Conservation (phyloP, 2,888 invertebrate genomes). For the Cephus sareptanus region DNA sequence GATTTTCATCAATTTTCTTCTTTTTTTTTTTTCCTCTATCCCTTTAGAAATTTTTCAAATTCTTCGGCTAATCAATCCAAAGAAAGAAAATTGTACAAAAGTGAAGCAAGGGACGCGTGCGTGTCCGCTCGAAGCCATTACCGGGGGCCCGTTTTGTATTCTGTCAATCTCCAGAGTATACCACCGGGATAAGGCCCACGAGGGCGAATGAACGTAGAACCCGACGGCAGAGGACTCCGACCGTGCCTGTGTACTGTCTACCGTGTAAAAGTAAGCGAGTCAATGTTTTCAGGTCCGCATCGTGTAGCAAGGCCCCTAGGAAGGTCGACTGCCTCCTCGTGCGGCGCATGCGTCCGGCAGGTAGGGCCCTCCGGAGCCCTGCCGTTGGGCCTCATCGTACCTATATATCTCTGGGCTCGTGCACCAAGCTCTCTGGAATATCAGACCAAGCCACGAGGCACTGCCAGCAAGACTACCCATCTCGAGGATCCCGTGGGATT, state of each 20-base stretch:
- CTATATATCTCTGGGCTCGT: not conserved
- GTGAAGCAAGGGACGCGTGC: not conserved
- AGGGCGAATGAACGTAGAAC: not conserved
- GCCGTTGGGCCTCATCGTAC: not conserved
- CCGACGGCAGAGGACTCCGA: not conserved
- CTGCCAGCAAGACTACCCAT: not conserved
- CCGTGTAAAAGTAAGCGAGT: constrained; percentile 14
- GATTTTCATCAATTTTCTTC: not conserved
- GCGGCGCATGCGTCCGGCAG: constrained; percentile 30
- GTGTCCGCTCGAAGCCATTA: not conserved
- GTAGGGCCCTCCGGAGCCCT: constrained; percentile 2
- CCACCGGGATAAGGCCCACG: not conserved
- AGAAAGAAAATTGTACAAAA: not conserved
- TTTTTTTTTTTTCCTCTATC: not conserved
- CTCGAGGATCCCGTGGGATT: not conserved
- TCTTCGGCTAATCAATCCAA: not conserved
- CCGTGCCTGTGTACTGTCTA: not conserved
- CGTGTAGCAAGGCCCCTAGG: constrained; percentile 56
- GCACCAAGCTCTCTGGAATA: not conserved
- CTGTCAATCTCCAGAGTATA: not conserved
- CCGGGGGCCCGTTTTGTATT: not conserved
- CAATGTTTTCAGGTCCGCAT: constrained; percentile 54
- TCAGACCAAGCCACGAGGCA: not conserved
- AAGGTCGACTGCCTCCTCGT: constrained; percentile 53
- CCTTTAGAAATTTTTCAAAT: not conserved